Conservation (phyloP, 2,888 invertebrate genomes). For the Crioceris asparagi region DNA sequence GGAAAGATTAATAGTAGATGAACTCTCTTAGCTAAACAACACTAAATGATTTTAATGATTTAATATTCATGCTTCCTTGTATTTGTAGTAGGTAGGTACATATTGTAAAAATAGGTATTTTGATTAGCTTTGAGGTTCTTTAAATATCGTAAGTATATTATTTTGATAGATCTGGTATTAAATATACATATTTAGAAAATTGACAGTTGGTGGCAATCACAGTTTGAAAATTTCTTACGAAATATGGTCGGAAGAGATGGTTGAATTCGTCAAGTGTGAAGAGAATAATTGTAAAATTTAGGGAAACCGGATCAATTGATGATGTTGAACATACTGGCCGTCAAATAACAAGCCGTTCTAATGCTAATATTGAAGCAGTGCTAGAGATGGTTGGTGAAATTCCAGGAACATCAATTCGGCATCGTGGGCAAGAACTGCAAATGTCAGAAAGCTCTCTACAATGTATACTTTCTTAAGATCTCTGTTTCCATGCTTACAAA, state of each 20-base stretch:
- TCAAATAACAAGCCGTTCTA: conserved; percentile 19
- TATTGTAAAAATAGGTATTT: too few relatives aligned
- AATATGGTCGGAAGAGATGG: conserved; percentile 23
- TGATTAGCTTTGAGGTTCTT: too few relatives aligned
- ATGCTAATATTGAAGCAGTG: conserved; percentile 12
- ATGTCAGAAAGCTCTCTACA: too few relatives aligned
- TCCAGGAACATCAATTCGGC: conserved; percentile 25
- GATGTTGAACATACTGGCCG: conserved; percentile 16
- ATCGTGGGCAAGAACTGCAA: too few relatives aligned
- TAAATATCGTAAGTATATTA: too few relatives aligned
- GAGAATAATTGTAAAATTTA: conserved; percentile 25
- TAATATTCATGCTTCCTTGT: too few relatives aligned
- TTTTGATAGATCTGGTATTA: too few relatives aligned
- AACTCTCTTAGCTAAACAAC: too few relatives aligned
- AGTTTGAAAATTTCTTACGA: conserved; percentile 10
- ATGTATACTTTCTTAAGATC: too few relatives aligned
- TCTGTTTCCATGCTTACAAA: conserved; percentile 2
- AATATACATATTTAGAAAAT: conserved; percentile 10
- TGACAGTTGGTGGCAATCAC: conserved; percentile 8
- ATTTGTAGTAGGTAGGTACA: too few relatives aligned
- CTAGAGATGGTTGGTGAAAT: conserved; percentile 23
- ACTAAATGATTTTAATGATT: too few relatives aligned
- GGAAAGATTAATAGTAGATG: too few relatives aligned
- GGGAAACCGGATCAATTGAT: conserved; percentile 24
- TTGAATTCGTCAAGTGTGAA: conserved; percentile 24